Evolutionary conservation across 1,140 invertebrate species (phyloP).

Genomic region (Aphaenogaster rudis): DNA sequence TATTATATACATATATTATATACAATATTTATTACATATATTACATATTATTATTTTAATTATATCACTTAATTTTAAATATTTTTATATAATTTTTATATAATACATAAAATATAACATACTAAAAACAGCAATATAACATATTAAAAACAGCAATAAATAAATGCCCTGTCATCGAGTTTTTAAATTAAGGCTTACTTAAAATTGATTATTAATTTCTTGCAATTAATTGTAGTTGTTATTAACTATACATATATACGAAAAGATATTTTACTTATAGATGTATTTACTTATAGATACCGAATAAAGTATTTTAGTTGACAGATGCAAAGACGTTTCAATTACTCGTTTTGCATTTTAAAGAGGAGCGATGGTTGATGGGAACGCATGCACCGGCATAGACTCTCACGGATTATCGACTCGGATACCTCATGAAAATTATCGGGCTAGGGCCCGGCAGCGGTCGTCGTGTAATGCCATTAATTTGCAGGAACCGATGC

Average conservation of each 20-base stretch:
- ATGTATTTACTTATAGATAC: neutral
- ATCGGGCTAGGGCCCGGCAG: slow-evolving; percentile 49
- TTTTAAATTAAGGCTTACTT: neutral
- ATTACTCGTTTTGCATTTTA: neutral
- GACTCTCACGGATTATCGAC: slow-evolving; percentile 55
- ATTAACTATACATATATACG: neutral
- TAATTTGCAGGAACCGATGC: slow-evolving; percentile 69
- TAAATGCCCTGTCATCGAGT: neutral
- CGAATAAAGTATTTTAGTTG: neutral
- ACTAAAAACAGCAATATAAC: neutral
- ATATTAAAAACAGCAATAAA: neutral
- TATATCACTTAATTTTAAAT: no score
- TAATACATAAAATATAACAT: neutral
- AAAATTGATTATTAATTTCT: neutral
- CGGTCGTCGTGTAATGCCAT: slow-evolving; percentile 68
- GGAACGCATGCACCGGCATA: slow-evolving; percentile 62
- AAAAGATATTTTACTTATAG: neutral
- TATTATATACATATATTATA: no score
- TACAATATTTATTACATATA: no score
- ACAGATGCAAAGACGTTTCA: neutral
- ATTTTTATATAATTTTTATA: no score
- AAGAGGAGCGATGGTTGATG: slow-evolving; percentile 41
- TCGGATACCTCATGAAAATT: slow-evolving; percentile 72
- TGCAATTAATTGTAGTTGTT: neutral
- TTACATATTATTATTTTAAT: no score